Base-by-base conservation (phyloP, 2,113 vertebrate genomes). In the Jacana jacana region DNA sequence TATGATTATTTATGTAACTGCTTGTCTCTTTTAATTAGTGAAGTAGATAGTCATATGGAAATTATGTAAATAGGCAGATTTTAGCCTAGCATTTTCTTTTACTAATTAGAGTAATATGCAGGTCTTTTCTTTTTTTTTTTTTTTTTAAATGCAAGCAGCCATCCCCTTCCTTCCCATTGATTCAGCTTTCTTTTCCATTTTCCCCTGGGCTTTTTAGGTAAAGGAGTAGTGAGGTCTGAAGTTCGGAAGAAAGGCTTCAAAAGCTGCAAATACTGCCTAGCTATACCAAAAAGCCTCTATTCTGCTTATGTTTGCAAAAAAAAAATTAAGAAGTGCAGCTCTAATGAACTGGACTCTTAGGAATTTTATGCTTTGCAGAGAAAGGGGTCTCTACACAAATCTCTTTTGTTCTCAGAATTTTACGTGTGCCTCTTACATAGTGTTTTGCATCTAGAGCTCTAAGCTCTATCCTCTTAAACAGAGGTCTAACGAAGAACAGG, bases 401-500 rank as follows among this genome's bases (percentile, higher is more conserved):
- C 13, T 23, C 30, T 82, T 93, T 96, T 68, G 27, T 92, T 66
- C 81, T 18, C 39, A 35, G 61, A 31, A 37, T 92, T 96, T 93
- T 46, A 30, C 13, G 33, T 40, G 70, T 55, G 60, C 16, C 37
- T 86, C 64, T 82, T 60, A 49, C 39, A 14, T n/a, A 48, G 44
- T 33, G 9, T 57, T 96, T 89, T 91, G 49, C 57, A 81, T 5
- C 64, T 25, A 24, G 16, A 64, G 33, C 86, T 92, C 63, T 4
- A 9, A 92, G 51, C 55, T 93, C 40, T 30, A 55, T 37, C 86
- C 70, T 77, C 60, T 93, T 93, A 81, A 97, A 57, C 57, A 91
- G 39, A 96, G 87, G 69, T 71, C 88, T 93, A 63, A 93, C 48
- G 10, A 96, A 94, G 92, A 92, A 44, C 86, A 79, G 91, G 70